Evolutionary conservation across 2,797 vertebrate species (phyloP).

Genomic region (Silurus lanzhouensis): DNA sequence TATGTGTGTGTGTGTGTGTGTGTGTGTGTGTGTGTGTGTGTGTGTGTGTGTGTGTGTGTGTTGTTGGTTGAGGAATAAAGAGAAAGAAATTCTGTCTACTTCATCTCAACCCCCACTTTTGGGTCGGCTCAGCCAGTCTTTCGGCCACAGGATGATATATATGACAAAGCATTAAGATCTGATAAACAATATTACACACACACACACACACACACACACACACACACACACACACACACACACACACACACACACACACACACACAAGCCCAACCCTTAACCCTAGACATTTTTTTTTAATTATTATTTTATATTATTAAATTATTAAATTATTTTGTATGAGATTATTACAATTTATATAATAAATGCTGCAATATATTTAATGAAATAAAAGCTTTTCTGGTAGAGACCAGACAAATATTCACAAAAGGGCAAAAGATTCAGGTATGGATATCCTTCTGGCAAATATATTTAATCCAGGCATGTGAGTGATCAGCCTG

Average conservation of each 20-base stretch:
- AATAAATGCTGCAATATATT: not conserved
- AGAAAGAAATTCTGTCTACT: not conserved
- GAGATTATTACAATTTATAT: too few species aligned
- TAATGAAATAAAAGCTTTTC: not conserved
- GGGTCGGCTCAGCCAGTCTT: not conserved
- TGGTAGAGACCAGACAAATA: not conserved
- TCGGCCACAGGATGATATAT: not conserved
- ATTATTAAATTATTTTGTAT: too few species aligned
- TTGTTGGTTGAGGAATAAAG: not conserved
- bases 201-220: not conserved
- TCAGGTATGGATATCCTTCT: not conserved
- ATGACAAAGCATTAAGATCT: slow-evolving; percentile 37
- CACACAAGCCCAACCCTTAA: not conserved
- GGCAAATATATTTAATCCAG: not conserved
- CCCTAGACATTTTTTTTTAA: too few species aligned
- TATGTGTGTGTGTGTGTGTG: not conserved
- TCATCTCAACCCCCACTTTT: slow-evolving; percentile 7
- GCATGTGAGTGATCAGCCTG: not conserved
- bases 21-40: not conserved
- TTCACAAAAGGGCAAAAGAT: not conserved
- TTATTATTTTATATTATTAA: too few species aligned
- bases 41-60: too few species aligned
- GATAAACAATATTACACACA: not conserved
- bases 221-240: slow-evolving; percentile 13
- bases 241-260: not conserved